Conservation (phyloP, 2,113 vertebrate species). For the Suricata suricatta region DNA sequence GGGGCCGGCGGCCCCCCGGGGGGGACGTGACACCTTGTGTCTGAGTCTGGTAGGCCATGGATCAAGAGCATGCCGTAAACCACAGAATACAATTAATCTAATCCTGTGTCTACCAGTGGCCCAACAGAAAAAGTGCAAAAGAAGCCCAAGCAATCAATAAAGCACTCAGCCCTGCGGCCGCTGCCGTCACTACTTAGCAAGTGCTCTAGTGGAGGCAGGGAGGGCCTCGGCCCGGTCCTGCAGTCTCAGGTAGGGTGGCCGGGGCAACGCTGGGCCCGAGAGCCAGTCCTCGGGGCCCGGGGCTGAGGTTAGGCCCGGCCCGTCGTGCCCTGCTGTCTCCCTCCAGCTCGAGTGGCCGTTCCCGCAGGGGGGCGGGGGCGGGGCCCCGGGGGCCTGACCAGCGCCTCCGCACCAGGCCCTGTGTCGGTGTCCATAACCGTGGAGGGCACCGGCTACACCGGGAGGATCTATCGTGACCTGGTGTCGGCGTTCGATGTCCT, state of each 20-base stretch:
- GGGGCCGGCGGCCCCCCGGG: neutral
- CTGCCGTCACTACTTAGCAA: neutral
- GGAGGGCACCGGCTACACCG: conserved; percentile 88
- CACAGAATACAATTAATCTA: neutral
- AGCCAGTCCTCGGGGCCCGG: neutral
- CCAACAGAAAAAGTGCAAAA: neutral
- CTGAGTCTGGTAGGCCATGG: neutral
- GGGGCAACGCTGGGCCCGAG: neutral
- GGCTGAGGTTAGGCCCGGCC: neutral
- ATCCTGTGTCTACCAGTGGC: neutral
- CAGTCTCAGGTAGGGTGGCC: neutral
- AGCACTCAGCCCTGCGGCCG: neutral
- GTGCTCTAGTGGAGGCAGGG: neutral
- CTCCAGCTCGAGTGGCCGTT: neutral
- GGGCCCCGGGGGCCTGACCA: rapidly evolving
- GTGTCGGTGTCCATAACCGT: conserved; percentile 81
- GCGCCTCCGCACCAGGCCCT: conserved; percentile 82
- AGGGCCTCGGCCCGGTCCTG: neutral
- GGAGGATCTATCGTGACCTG: conserved; percentile 90
- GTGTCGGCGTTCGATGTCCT: conserved; percentile 87
- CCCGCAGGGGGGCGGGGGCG: too few relatives aligned
- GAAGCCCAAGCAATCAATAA: neutral
- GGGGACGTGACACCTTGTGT: neutral
- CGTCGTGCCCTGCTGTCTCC: too few relatives aligned
- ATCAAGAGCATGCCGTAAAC: neutral